Evolutionary conservation across 2,113 vertebrate species (phyloP).

Genomic region (Marcusenius ussheri): DNA sequence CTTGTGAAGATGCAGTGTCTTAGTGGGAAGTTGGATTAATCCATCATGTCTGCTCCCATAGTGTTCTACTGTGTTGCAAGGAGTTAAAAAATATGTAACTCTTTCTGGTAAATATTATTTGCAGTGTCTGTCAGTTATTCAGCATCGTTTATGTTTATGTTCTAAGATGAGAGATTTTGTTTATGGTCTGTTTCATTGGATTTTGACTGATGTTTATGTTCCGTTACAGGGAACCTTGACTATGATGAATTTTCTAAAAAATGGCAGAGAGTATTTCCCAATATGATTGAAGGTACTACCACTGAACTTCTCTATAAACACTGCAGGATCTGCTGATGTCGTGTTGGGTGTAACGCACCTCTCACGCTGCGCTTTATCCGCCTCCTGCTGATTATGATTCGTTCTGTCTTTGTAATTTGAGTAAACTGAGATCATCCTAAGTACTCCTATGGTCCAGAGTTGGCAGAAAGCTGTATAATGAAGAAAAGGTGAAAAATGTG

Average conservation of each 20-base stretch:
- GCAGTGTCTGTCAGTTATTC: background rate
- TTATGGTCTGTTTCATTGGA: slow-evolving; percentile 14
- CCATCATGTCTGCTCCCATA: background rate
- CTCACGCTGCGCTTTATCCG: background rate
- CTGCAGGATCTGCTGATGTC: background rate
- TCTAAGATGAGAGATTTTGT: slow-evolving; percentile 13
- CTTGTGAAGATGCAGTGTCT: background rate
- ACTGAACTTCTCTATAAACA: background rate
- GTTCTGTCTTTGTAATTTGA: background rate
- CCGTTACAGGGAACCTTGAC: slow-evolving; percentile 28
- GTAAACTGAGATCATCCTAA: background rate
- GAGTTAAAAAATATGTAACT: background rate
- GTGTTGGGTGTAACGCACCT: background rate
- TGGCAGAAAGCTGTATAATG: background rate
- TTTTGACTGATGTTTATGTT: slow-evolving; percentile 30
- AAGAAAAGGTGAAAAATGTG: background rate
- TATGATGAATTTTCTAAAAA: slow-evolving; percentile 21
- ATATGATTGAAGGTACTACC: slow-evolving; percentile 18
- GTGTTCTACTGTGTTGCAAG: background rate
- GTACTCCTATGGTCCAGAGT: background rate
- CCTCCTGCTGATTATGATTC: background rate
- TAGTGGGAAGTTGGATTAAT: background rate
- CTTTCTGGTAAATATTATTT: background rate
- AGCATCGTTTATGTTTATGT: background rate
- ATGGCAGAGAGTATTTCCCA: slow-evolving; percentile 11